phyloP scores from a whole-genome alignment of 2,113 vertebrate species.

The Chionis minor region DNA sequence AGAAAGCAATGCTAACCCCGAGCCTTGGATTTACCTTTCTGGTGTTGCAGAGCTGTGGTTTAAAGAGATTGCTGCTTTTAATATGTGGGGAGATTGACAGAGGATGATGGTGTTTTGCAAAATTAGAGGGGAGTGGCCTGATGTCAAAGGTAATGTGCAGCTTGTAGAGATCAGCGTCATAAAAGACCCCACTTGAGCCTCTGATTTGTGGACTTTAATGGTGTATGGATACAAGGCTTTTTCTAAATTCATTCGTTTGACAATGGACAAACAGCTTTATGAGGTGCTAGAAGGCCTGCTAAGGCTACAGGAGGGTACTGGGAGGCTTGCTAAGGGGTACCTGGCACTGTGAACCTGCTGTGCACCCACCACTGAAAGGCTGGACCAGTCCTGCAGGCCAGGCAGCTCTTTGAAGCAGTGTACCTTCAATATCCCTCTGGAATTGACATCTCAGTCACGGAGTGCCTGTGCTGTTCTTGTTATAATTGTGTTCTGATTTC shows the following conservation, averaged over 20 bases:
- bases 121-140: neutral
- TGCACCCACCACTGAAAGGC: neutral
- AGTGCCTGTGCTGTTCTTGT: neutral
- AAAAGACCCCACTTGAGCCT: neutral
- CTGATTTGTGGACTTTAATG: neutral
- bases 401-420: neutral
- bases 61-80: neutral
- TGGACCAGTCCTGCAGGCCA: rapidly evolving
- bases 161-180: neutral
- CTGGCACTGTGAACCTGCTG: neutral
- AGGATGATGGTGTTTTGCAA: neutral
- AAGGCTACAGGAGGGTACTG: too few relatives aligned
- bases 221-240: neutral
- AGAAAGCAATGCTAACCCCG: neutral
- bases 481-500: neutral
- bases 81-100: neutral
- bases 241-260: neutral
- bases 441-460: neutral
- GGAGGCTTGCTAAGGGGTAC: neutral
- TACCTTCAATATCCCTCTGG: neutral
- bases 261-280: neutral
- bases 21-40: neutral
- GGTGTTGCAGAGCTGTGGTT: neutral
- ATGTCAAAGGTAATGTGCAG: neutral
- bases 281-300: neutral